Evolutionary conservation across 2,888 invertebrate genomes (phyloP).

Genomic region (Drosophila neonasuta): DNA sequence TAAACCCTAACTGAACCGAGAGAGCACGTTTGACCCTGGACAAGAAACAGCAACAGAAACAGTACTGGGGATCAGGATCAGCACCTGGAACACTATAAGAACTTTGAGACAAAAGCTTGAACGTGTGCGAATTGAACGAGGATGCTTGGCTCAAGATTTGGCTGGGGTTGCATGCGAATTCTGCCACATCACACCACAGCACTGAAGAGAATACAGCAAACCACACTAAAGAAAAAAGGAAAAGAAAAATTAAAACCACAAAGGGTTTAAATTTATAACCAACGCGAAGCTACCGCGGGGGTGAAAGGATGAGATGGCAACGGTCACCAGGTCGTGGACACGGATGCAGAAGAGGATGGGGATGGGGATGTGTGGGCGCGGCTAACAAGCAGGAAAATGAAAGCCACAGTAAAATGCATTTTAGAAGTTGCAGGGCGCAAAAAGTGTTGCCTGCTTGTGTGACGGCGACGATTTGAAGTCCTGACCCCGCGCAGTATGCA

Average conservation of each 20-base stretch:
- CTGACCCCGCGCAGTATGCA: conserved; percentile 61
- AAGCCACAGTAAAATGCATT: conserved; percentile 74
- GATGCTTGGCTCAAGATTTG: conserved; percentile 57
- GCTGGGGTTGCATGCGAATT: conserved; percentile 20
- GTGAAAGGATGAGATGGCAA: conserved; percentile 7
- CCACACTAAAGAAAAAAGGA: conserved; percentile 40
- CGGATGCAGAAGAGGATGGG: conserved; percentile 39
- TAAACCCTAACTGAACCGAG: conserved; percentile 72
- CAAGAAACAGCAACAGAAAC: conserved; percentile 16
- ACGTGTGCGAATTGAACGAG: conserved; percentile 54
- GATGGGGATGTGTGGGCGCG: conserved; percentile 48
- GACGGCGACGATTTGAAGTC: conserved; percentile 67
- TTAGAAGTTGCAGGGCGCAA: conserved; percentile 60
- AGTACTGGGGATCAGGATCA: conserved; percentile 16
- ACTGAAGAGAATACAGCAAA: neutral
- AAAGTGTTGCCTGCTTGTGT: conserved; percentile 57
- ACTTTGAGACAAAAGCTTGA: conserved; percentile 40
- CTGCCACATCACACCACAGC: neutral
- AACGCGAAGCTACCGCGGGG: conserved; percentile 34
- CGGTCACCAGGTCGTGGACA: conserved; percentile 23
- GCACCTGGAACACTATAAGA: conserved; percentile 26
- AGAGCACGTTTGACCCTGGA: conserved; percentile 71
- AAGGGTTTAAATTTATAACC: conserved; percentile 71
- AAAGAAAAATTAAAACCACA: conserved; percentile 65
- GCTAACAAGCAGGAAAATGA: conserved; percentile 67